Conservation (phyloP, 1,140 invertebrate species). For the Anoplolepis gracilipes region DNA sequence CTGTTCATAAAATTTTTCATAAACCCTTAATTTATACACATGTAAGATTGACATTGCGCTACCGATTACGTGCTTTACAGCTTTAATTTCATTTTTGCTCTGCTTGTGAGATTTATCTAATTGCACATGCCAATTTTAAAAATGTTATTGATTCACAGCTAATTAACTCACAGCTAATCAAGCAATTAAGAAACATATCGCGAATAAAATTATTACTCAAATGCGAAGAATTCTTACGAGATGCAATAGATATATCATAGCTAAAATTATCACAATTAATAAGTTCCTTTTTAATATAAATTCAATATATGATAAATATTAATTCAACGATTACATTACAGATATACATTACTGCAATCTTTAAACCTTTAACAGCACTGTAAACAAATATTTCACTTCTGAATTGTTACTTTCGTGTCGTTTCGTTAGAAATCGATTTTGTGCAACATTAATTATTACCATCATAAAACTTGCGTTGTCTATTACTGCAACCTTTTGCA, state of each 20-base stretch:
- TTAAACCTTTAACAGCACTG: background rate
- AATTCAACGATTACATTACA: slow-evolving; percentile 11
- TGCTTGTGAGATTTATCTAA: background rate
- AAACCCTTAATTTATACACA: slow-evolving; percentile 24
- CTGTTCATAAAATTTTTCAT: slow-evolving; percentile 1
- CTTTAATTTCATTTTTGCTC: background rate
- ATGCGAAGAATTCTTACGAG: background rate
- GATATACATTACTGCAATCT: background rate
- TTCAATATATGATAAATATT: slow-evolving; percentile 14
- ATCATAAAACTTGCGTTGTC: background rate
- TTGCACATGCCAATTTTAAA: background rate
- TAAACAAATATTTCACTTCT: background rate
- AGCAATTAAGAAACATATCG: background rate
- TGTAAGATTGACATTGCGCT: background rate
- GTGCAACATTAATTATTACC: slow-evolving; percentile 25
- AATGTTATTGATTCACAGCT: background rate
- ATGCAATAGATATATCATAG: background rate
- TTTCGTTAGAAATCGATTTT: slow-evolving; percentile 7
- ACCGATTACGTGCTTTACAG: background rate
- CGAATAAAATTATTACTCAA: background rate
- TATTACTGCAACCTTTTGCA: slow-evolving; percentile 1
- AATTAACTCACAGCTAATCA: background rate
- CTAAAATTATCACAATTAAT: background rate
- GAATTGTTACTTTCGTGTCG: background rate
- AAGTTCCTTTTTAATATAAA: background rate